These are phyloP conservation scores for Lycophotia porphyrea DNA, from an alignment of 2,888 invertebrate genomes.

Conservation along the genomic window DNA sequence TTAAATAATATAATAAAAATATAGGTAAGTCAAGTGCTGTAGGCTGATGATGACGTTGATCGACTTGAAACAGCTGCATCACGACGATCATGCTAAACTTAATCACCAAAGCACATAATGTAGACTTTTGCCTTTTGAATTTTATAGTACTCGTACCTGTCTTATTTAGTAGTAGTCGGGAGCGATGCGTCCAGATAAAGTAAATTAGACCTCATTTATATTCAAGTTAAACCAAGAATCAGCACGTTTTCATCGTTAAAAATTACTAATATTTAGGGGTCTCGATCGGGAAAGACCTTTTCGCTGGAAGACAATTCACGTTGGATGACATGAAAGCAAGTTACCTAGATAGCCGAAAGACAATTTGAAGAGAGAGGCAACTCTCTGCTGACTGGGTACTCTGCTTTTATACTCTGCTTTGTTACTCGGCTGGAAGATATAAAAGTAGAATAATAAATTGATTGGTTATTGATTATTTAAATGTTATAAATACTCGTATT, in stretches of 20 bases:
- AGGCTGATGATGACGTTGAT: neutral
- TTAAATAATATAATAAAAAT: too few species aligned
- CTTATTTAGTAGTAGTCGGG: neutral
- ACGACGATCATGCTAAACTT: neutral
- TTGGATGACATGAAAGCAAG: too few species aligned
- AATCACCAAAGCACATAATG: neutral
- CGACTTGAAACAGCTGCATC: neutral
- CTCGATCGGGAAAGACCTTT: too few species aligned
- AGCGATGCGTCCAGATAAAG: conserved; percentile 23
- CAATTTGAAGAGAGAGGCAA: too few species aligned
- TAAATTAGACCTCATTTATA: conserved; percentile 39
- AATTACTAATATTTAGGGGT: neutral
- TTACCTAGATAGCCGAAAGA: too few species aligned
- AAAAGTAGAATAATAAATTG: too few species aligned
- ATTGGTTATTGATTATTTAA: neutral
- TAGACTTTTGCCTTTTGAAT: neutral
- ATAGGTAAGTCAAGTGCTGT: neutral
- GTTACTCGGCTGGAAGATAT: too few species aligned
- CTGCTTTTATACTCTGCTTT: too few species aligned
- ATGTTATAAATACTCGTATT: neutral
- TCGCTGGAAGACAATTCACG: too few species aligned
- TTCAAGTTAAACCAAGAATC: neutral
- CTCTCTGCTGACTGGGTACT: too few species aligned
- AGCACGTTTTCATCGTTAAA: conserved; percentile 37
- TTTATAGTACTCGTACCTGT: too few species aligned